A percentile compares a stretch with the other conserved stretches of the same genome.
Evolutionary conservation across 2,797 vertebrate species (phyloP).

Genomic region (Neosilurus hyrtlii): DNA sequence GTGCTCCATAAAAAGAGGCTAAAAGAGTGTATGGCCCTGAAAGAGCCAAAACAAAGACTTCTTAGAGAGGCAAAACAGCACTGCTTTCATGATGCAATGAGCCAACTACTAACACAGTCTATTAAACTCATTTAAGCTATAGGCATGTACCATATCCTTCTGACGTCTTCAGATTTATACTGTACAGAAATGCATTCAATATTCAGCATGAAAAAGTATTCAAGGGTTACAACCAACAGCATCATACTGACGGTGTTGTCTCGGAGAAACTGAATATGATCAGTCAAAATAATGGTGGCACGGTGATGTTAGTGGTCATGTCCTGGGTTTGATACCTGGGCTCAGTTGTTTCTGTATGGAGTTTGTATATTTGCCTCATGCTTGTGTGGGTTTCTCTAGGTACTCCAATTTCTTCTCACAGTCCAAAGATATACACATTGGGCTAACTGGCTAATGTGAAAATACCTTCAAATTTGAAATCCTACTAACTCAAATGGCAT

Average conservation of each 20-base stretch:
- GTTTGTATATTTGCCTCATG: no score
- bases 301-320: no score
- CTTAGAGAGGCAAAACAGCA: conserved; percentile 4
- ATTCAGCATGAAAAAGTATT: background rate
- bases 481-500: no score
- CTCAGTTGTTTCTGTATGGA: no score
- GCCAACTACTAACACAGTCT: background rate
- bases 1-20: background rate
- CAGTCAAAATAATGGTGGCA: no score
- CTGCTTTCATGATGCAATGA: background rate
- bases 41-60: conserved; percentile 13
- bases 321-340: no score
- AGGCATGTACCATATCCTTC: background rate
- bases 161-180: background rate
- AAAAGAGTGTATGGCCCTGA: background rate
- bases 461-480: no score
- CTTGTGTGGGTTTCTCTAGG: no score
- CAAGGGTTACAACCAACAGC: background rate
- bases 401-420: no score
- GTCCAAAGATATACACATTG: no score
- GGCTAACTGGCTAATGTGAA: no score
- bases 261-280: background rate
- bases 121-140: background rate
- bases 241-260: background rate
- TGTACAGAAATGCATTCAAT: conserved; percentile 7